These are phyloP conservation scores for Pelmatolapia mariae DNA, from an alignment of 2,113 vertebrate species.

Conservation along the genomic window DNA sequence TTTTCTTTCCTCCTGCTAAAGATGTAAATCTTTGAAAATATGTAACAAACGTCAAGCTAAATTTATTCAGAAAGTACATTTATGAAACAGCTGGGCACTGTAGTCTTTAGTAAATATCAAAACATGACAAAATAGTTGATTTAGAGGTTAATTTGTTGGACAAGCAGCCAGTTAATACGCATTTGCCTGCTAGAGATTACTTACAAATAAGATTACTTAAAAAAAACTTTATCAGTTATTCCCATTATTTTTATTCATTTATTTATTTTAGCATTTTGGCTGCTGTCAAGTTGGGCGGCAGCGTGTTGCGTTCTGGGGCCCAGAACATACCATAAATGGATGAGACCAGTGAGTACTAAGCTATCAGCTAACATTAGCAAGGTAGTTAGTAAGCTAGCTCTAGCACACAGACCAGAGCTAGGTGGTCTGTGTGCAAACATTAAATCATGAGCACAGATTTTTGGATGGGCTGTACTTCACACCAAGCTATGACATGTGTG, in stretches of 20 bases:
- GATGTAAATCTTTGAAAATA: neutral
- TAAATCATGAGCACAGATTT: neutral
- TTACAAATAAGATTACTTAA: neutral
- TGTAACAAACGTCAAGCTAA: neutral
- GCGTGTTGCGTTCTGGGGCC: neutral
- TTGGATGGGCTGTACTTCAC: neutral
- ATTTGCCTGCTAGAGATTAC: neutral
- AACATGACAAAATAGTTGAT: neutral
- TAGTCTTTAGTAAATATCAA: neutral
- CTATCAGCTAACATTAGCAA: neutral
- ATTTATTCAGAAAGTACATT: neutral
- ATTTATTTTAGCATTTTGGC: neutral
- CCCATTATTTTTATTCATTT: neutral
- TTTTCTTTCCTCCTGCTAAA: neutral
- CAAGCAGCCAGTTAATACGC: neutral
- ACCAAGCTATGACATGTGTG: neutral
- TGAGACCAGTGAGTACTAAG: neutral
- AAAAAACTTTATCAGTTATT: neutral
- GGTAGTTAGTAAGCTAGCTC: neutral
- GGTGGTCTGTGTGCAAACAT: neutral
- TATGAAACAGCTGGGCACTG: neutral
- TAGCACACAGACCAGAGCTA: neutral
- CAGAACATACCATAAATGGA: neutral
- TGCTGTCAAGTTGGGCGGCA: neutral
- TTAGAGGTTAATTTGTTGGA: neutral